Evolutionary conservation across 2,797 vertebrate genomes (phyloP), one percentile per base, ranked within the genome.

Genomic region (Nasua narica): DNA sequence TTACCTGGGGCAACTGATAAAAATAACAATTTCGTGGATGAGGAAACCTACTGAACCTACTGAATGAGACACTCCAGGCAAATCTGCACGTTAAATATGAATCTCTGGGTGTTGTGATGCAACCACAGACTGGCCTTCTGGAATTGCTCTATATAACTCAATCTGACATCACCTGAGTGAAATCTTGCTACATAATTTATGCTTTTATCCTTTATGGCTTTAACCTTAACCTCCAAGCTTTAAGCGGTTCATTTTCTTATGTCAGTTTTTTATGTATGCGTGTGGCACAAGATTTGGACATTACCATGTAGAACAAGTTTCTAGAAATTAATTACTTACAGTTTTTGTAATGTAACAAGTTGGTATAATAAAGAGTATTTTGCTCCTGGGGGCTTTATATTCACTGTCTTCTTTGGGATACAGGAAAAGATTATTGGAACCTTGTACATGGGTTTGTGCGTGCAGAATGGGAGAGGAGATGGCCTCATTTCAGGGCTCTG

Each of bases 341-440:
- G 16, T 52, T 69, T 29, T 21, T 65, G 23, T 46, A 40, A 91
- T n/a, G 11, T 90, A 56, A 27, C 21, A 82, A 35, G 56, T 65
- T 74, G 13, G 16, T 82, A 79, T 67, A 82, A 85, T 91, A 87
- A 86, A 95, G 40, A 76, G 12, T 43, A 60, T 14, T 92, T 91
- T 95, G 86, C 94, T 93, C 67, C 81, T 87, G 43, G 37, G 48
- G 40, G 14, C 35, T 94, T 96, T 93, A 43, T 90, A 62, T 32
- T 83, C 52, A 89, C 35, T 81, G 50, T 67, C 77, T 95, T 89
- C 65, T 90, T 77, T 77, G 14, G 21, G 65, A 91, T 90, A 25
- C 40, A 77, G 27, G 76, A 92, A 97, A 92, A 29, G 43, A 82
- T 96, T 88, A 94, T 93, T 50, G 56, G 56, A 92, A 91, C 82